Evolutionary conservation across 2,888 invertebrate genomes (phyloP), one percentile per base, ranked within the genome.

Genomic region (Aphelenchoides bicaudatus): DNA sequence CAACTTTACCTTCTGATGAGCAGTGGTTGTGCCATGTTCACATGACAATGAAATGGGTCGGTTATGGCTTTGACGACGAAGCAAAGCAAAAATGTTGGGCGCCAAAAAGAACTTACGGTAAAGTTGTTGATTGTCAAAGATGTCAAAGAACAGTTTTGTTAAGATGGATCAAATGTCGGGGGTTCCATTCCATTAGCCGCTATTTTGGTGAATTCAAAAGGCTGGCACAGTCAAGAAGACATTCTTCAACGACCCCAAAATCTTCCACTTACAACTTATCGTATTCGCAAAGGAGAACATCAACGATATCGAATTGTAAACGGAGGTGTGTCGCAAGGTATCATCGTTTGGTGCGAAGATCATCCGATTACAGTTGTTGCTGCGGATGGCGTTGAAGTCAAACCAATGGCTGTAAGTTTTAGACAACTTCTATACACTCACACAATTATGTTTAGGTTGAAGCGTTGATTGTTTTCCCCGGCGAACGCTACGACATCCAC

Each of bases 41-140:
- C 29, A 66, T 68, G 47, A 71, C 68, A 3, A 69, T 73, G 71
- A 75, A 75, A 59, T 75, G 75, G 74, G 67, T 76, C 10, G 69
- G 61, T 60, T 69, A 71, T 39, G 73, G 74, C 5, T 67, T 66
- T 39, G 75, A 76, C 48, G 59, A 69, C 31, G 59, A 62, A 31
- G 25, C 39, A 34, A 19, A 53, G 19, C 52, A 63, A 2, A 56
- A 70, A 52, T 75, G 75, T 55, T 75, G 74, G 74, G 63, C 68
- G 37, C 73, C 74, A 21, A 71, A 71, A 3, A 61, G 74, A 31
- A 70, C 66, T n/a, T 59, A 62, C 25, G n/a, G n/a, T n/a, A n/a
- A n/a, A n/a, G n/a, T n/a, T n/a, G n/a, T n/a, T n/a, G n/a, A n/a
- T n/a, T n/a, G n/a, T n/a, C n/a, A n/a, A n/a, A n/a, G n/a, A n/a